Conservation (phyloP, 2,797 vertebrate species). For the Sebastes baramenuke region DNA sequence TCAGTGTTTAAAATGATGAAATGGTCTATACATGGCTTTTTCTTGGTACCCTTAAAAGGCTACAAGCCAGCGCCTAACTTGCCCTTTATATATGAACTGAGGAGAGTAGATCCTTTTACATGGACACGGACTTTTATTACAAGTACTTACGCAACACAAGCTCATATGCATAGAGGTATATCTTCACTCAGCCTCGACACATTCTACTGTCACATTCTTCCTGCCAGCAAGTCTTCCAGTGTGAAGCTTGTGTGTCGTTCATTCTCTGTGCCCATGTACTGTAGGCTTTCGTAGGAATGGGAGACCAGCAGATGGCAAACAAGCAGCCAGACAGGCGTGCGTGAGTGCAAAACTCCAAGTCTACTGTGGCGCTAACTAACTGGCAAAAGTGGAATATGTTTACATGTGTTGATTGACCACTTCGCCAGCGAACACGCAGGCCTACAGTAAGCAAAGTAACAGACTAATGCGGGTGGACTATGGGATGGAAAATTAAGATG, state of each 20-base stretch:
- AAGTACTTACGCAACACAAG: constrained; percentile 35
- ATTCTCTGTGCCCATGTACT: background rate
- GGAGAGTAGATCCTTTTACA: constrained; percentile 31
- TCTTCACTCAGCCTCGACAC: constrained; percentile 43
- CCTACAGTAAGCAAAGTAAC: constrained; percentile 20
- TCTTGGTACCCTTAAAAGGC: constrained; percentile 7
- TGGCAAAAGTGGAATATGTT: background rate
- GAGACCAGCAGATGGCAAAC: constrained; percentile 19
- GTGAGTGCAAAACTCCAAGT: background rate
- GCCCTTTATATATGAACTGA: constrained; percentile 31
- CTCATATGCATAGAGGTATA: constrained; percentile 79
- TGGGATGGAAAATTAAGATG: constrained; percentile 22
- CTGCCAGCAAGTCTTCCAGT: constrained; percentile 35
- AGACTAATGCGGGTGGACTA: constrained; percentile 21
- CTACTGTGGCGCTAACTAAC: background rate
- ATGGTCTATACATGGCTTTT: constrained; percentile 17
- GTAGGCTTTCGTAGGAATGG: constrained; percentile 8
- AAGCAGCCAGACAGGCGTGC: background rate
- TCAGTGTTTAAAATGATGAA: constrained; percentile 14
- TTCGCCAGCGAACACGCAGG: background rate
- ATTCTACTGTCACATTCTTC: constrained; percentile 54
- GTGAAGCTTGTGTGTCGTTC: background rate
- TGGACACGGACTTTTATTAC: constrained; percentile 39
- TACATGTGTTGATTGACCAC: background rate
- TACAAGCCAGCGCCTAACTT: background rate